Evolutionary conservation across 2,113 vertebrate genomes (phyloP), one percentile per base, ranked within the genome.

Genomic region (Etheostoma cragini): DNA sequence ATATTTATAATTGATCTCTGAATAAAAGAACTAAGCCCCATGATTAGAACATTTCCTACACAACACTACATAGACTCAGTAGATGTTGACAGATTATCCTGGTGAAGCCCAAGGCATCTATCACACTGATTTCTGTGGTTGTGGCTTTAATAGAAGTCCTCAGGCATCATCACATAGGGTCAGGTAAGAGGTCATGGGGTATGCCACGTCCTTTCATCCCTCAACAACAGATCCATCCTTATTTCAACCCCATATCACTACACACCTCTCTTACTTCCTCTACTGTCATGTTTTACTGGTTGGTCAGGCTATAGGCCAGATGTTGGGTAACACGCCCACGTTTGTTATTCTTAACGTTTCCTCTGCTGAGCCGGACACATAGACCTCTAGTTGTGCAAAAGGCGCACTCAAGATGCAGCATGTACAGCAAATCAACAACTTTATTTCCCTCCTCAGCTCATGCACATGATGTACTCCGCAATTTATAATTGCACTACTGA

Each of bases 401-500:
- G 38, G 53, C 71, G 35, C 58, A 26, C 67, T 82, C 33, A 22
- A 71, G 56, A 71, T 72, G 83, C 61, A 19, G 45, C 33, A 38
- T 58, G 57, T 66, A 65, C 45, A 21, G 57, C 60, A 78, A 70
- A 78, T 85, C 58, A 69, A 85, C 78, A 65, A 78, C 75, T 82
- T 81, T 38, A 76, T 86, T 88, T 75, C 75, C 64, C 72, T 72
- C 72, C 74, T 77, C 84, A 26, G 76, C 87, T 80, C 62, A 38
- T 19, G 64, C 88, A 87, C 74, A 86, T 82, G 88, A 93, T 82
- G 78, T 57, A 89, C 83, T 86, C 76, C 63, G n/a, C 68, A 70
- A 84, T 87, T 87, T 92, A 79, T 92, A 92, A 94, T 93, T 89
- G 85, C 69, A 76, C 80, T 64, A 72, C 89, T 91, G 86, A 94